Evolutionary conservation across 2,113 vertebrate species (phyloP).

Genomic region (Mobula birostris): DNA sequence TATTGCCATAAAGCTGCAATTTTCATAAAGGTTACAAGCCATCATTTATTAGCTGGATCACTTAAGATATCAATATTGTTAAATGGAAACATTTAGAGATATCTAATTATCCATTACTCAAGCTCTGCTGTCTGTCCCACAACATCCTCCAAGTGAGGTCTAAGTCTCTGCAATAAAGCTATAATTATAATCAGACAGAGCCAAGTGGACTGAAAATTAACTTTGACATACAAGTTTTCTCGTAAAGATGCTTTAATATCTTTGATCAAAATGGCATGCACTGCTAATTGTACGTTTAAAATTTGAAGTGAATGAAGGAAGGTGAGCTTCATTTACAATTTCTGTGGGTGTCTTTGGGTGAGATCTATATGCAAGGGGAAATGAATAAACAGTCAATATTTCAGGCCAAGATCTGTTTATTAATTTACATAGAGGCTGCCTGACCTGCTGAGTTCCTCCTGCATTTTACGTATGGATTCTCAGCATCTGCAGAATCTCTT

Average conservation of each 20-base stretch:
- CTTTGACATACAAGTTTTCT: constrained; percentile 44
- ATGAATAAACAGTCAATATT: no score
- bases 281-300: constrained; percentile 42
- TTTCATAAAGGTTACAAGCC: neutral
- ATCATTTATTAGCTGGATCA: neutral
- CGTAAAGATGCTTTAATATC: constrained; percentile 45
- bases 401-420: no score
- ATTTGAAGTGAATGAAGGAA: constrained; percentile 47
- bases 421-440: no score
- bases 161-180: no score
- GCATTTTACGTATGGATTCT: no score
- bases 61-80: neutral
- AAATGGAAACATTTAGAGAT: neutral
- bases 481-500: no score
- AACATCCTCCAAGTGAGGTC: neutral
- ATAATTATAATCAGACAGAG: neutral
- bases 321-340: neutral
- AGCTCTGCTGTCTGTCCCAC: neutral
- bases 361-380: neutral
- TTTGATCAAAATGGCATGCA: constrained; percentile 44
- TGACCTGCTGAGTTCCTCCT: no score
- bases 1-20: neutral
- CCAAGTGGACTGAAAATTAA: neutral
- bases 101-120: neutral
- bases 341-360: neutral